A percentile compares a stretch with the other conserved stretches of the same genome.
Conservation (phyloP, 2,113 vertebrate genomes). For the Ageneiosus marmoratus region DNA sequence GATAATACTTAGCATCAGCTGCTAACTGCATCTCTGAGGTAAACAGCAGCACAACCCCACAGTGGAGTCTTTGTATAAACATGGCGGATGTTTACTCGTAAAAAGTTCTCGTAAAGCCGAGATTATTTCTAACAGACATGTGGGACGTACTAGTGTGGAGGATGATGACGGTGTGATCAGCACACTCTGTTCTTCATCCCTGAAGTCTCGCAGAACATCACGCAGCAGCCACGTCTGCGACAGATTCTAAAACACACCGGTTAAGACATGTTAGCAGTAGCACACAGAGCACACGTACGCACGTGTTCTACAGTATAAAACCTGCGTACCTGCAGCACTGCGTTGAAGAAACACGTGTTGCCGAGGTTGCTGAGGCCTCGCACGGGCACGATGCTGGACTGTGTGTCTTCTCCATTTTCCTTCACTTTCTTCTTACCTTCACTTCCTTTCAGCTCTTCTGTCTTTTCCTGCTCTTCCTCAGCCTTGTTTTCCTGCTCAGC, state of each 20-base stretch:
- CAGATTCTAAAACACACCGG: conserved; percentile 78
- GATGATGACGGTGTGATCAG: conserved; percentile 72
- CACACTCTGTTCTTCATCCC: conserved; percentile 75
- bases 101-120: background rate
- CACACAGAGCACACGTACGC: background rate
- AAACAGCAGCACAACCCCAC: background rate
- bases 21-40: background rate
- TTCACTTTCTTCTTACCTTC: conserved; percentile 71
- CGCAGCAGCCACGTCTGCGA: conserved; percentile 89
- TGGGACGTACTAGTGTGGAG: conserved; percentile 64
- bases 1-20: background rate
- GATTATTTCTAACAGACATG: background rate
- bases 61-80: background rate
- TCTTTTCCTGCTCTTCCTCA: conserved; percentile 67
- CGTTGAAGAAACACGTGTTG: conserved; percentile 97
- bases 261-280: background rate
- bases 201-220: conserved; percentile 81
- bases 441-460: conserved; percentile 69
- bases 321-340: conserved; percentile 90
- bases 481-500: conserved; percentile 62
- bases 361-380: conserved; percentile 95
- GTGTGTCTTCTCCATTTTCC: conserved; percentile 62
- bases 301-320: background rate
- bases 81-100: background rate
- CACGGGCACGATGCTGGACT: conserved; percentile 70